These are phyloP conservation scores for Frieseomelitta varia DNA, from an alignment of 1,140 invertebrate genomes.

Conservation along the genomic window DNA sequence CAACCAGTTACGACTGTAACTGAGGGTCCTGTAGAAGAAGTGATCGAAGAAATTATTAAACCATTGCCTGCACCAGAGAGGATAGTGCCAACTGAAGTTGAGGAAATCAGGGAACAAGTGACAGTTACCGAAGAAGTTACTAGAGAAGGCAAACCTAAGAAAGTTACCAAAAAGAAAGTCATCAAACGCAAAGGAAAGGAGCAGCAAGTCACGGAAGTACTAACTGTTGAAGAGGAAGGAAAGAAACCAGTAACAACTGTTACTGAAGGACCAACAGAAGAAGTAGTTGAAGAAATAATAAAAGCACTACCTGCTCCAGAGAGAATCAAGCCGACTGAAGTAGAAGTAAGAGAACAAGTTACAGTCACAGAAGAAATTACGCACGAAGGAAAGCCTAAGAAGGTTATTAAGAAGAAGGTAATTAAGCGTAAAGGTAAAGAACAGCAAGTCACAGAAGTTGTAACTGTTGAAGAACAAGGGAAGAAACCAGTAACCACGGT, in stretches of 20 bases:
- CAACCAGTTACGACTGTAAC: slow-evolving; percentile 39
- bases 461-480: no score
- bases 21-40: slow-evolving; percentile 71
- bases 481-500: not conserved
- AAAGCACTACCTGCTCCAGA: slow-evolving; percentile 47
- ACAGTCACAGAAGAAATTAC: no score
- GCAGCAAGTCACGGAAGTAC: slow-evolving; percentile 71
- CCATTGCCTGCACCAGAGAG: slow-evolving; percentile 57
- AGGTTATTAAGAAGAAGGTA: no score
- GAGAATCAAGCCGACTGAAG: slow-evolving; percentile 45
- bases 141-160: slow-evolving; percentile 57
- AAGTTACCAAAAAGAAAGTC: slow-evolving; percentile 75
- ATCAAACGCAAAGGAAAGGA: slow-evolving; percentile 72
- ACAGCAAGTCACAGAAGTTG: no score
- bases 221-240: slow-evolving; percentile 73
- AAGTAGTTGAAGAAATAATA: slow-evolving; percentile 23
- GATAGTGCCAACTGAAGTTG: slow-evolving; percentile 49
- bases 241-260: slow-evolving; percentile 67
- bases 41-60: slow-evolving; percentile 17
- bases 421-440: no score
- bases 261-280: slow-evolving; percentile 47
- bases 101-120: slow-evolving; percentile 45
- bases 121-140: slow-evolving; percentile 60
- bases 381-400: no score
- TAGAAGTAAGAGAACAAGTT: no score